Percentiles rank a stretch among this genome's conserved stretches.
Evolutionary conservation across 1,140 invertebrate genomes (phyloP).

Genomic region (Conus betulinus): DNA sequence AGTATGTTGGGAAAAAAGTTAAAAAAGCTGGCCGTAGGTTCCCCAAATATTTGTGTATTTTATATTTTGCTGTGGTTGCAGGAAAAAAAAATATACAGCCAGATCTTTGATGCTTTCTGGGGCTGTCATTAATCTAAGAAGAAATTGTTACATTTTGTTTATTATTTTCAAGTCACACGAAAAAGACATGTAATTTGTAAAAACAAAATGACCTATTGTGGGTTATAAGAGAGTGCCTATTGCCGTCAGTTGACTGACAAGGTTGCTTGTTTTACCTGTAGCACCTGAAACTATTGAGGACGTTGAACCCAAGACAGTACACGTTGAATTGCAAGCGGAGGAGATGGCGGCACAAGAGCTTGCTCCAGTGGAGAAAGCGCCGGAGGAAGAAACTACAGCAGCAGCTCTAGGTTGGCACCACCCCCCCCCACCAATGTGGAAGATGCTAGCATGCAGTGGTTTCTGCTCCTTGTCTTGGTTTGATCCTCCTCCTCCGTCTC

Average conservation of each 20-base stretch:
- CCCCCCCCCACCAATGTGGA: constrained; percentile 48
- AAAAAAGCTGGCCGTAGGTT: too few species aligned
- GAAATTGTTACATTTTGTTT: too few species aligned
- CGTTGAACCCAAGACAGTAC: constrained; percentile 59
- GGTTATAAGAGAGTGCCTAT: background rate
- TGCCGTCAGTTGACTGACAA: background rate
- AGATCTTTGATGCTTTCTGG: too few species aligned
- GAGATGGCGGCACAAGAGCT: constrained; percentile 33
- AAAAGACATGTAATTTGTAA: too few species aligned
- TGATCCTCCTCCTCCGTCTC: constrained; percentile 52
- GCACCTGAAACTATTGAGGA: constrained; percentile 59
- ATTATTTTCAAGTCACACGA: too few species aligned
- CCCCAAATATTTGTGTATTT: too few species aligned
- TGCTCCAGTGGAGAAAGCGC: constrained; percentile 47
- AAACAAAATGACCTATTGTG: too few species aligned
- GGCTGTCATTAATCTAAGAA: too few species aligned
- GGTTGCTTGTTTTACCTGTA: constrained; percentile 49
- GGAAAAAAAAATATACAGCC: too few species aligned
- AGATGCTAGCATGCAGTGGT: constrained; percentile 63
- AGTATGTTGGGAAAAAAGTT: too few species aligned
- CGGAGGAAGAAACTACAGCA: constrained; percentile 46
- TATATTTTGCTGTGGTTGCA: too few species aligned
- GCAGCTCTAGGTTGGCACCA: constrained; percentile 63
- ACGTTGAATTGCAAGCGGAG: constrained; percentile 49
- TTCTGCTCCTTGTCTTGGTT: constrained; percentile 54